A percentile compares a stretch with the other conserved stretches of the same genome.
phyloP scores from a whole-genome alignment of 2,888 invertebrate species.

The Odontomyia ornata region DNA sequence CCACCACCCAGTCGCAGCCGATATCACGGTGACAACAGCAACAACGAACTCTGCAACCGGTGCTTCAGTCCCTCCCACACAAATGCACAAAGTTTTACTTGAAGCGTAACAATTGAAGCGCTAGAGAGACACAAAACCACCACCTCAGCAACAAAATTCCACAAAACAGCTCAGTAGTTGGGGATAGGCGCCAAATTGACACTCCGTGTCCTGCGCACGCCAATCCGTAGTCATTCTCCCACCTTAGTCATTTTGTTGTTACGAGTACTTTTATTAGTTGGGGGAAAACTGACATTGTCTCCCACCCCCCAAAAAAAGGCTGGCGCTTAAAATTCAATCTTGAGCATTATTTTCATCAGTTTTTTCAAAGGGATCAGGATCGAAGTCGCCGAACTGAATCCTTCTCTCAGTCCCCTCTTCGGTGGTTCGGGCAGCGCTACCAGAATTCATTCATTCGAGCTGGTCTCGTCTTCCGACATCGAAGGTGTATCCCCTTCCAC shows the following conservation, averaged over 20 bases:
- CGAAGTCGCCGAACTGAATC: neutral
- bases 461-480: too few relatives aligned
- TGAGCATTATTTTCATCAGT: neutral
- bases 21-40: constrained; percentile 62
- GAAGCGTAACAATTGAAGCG: constrained; percentile 67
- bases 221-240: too few relatives aligned
- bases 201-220: neutral
- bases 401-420: neutral
- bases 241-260: neutral
- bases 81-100: constrained; percentile 70
- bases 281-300: neutral
- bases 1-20: constrained; percentile 62
- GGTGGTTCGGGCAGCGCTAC: neutral
- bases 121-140: neutral
- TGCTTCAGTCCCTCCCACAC: constrained; percentile 46
- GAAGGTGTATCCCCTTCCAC: too few relatives aligned
- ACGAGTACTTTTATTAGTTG: neutral
- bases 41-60: constrained; percentile 52
- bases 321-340: neutral
- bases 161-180: neutral
- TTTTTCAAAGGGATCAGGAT: neutral
- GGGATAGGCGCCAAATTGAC: too few relatives aligned
- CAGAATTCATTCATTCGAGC: too few relatives aligned
- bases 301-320: neutral
- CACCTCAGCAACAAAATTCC: neutral